Conservation (phyloP, 2,797 vertebrate genomes). For the Rhinella marina region DNA sequence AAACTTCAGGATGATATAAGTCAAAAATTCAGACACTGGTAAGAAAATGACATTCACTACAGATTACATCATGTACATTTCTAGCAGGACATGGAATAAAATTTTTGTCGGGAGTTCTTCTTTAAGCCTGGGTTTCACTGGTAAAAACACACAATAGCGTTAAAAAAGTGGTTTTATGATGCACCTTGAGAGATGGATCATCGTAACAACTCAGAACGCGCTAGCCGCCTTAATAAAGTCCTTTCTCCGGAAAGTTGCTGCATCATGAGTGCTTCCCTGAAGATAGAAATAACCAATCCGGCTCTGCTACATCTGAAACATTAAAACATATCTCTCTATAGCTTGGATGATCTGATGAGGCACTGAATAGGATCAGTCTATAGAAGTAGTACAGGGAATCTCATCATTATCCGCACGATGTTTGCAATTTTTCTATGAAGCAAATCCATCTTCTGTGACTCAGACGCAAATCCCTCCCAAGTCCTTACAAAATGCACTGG, state of each 20-base stretch:
- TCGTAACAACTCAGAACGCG: neutral
- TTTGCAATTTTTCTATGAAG: neutral
- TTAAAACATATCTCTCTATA: too few species aligned
- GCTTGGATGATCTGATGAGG: too few species aligned
- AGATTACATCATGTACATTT: too few species aligned
- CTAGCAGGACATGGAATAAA: too few species aligned
- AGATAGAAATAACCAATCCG: neutral
- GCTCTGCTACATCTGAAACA: neutral
- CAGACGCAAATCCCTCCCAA: neutral
- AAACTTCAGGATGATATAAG: too few species aligned
- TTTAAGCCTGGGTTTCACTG: too few species aligned
- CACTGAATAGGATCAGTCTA: neutral
- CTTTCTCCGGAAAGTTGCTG: neutral
- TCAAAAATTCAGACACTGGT: too few species aligned
- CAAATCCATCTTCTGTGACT: neutral
- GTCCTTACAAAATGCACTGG: constrained; percentile 6
- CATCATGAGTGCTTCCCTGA: neutral
- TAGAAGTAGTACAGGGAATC: neutral
- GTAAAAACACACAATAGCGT: too few species aligned
- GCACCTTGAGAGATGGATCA: too few species aligned
- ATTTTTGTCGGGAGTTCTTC: too few species aligned
- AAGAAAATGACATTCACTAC: too few species aligned
- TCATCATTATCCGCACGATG: neutral
- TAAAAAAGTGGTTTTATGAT: too few species aligned
- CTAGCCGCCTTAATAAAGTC: neutral